phyloP scores from a whole-genome alignment of 2,888 invertebrate genomes.

The Bellardia bayeri region DNA sequence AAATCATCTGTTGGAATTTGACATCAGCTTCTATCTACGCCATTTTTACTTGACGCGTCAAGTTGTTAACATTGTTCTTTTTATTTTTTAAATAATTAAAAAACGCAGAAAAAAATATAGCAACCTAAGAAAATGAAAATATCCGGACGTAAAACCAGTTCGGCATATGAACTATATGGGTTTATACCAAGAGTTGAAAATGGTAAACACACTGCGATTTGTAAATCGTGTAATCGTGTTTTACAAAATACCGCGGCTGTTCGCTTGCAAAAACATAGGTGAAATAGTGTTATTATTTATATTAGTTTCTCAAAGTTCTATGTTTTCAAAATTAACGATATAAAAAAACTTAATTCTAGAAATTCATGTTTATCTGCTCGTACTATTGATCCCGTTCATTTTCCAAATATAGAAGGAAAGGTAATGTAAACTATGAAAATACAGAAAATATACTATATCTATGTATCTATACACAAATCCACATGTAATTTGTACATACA shows the following conservation, averaged over 20 bases:
- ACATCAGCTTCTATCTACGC: conserved; percentile 41
- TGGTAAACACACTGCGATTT: conserved; percentile 71
- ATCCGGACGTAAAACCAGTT: conserved; percentile 58
- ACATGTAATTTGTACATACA: neutral
- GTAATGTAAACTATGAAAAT: conserved; percentile 50
- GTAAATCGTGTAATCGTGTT: conserved; percentile 68
- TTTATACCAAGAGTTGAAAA: conserved; percentile 60
- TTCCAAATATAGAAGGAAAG: conserved; percentile 46
- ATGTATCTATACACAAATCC: conserved; percentile 11
- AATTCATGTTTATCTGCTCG: conserved; percentile 58
- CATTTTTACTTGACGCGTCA: conserved; percentile 69
- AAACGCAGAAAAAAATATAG: too few species aligned
- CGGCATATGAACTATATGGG: conserved; percentile 64
- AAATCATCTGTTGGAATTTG: conserved; percentile 26
- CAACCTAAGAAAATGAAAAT: conserved; percentile 37
- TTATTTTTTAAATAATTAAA: neutral
- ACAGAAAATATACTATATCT: too few species aligned
- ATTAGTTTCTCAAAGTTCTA: neutral
- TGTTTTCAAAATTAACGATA: neutral
- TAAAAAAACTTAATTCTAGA: conserved; percentile 21
- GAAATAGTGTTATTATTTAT: neutral
- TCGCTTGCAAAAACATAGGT: conserved; percentile 72
- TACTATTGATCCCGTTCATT: conserved; percentile 7
- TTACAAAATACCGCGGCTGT: conserved; percentile 71
- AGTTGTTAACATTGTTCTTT: conserved; percentile 28